Evolutionary conservation across 2,113 vertebrate genomes (phyloP).

Genomic region (Boleophthalmus pectinirostris): DNA sequence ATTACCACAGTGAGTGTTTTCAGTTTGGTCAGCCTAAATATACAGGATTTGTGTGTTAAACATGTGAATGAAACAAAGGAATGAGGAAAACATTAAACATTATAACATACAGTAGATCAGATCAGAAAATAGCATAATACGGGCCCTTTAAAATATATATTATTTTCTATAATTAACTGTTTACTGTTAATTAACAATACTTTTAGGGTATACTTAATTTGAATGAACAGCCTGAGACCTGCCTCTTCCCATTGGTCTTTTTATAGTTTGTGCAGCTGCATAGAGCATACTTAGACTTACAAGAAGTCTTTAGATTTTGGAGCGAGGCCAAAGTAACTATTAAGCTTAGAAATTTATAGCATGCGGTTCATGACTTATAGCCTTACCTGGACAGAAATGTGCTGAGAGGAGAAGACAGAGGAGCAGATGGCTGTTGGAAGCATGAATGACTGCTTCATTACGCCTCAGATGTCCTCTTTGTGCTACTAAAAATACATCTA

Average conservation of each 20-base stretch:
- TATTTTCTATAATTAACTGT: no score
- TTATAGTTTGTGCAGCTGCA: not conserved
- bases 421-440: conserved; percentile 36
- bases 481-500: not conserved
- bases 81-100: no score
- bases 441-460: conserved; percentile 24
- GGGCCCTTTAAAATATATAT: no score
- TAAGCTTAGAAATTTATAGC: not conserved
- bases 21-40: no score
- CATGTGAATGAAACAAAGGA: no score
- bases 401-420: not conserved
- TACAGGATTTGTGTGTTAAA: no score
- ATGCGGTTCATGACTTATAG: not conserved
- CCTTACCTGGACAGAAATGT: not conserved
- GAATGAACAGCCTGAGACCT: not conserved
- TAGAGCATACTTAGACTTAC: not conserved
- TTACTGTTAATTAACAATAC: not conserved
- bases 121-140: no score
- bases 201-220: not conserved
- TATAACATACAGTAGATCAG: no score
- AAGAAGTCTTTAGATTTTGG: not conserved
- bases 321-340: not conserved
- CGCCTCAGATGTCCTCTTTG: not conserved
- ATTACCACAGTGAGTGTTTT: no score
- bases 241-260: not conserved